Evolutionary conservation across 2,888 invertebrate species (phyloP).

Genomic region (Gandaritis pyraliata): DNA sequence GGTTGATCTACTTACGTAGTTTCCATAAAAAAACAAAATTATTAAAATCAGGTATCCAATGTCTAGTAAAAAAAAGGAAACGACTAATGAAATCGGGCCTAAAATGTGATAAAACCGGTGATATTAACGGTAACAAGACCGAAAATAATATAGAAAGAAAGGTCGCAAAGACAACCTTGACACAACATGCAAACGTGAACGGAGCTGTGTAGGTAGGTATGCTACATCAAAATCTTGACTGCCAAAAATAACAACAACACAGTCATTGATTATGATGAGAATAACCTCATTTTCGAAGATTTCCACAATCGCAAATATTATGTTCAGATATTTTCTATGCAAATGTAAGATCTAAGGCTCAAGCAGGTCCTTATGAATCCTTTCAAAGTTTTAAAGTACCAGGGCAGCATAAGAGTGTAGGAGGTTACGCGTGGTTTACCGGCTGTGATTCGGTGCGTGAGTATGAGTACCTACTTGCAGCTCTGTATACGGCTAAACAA

Average conservation of each 20-base stretch:
- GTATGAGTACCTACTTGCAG: constrained; percentile 54
- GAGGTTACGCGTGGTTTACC: constrained; percentile 66
- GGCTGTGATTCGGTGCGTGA: constrained; percentile 62
- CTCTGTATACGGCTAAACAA: constrained; percentile 77
- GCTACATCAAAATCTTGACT: constrained; percentile 22
- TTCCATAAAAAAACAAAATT: too few relatives aligned
- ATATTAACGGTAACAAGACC: constrained; percentile 34
- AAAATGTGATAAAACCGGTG: constrained; percentile 34
- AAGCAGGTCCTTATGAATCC: constrained; percentile 65
- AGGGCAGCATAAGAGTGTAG: constrained; percentile 62
- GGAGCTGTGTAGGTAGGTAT: constrained; percentile 14
- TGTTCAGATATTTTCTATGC: constrained; percentile 7
- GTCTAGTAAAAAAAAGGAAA: neutral
- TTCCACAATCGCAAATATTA: too few relatives aligned
- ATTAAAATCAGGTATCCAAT: too few relatives aligned
- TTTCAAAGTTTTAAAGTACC: constrained; percentile 66
- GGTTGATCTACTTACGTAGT: too few relatives aligned
- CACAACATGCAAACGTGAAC: constrained; percentile 33
- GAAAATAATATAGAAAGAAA: constrained; percentile 36
- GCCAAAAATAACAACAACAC: constrained; percentile 23
- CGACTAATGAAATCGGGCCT: constrained; percentile 13
- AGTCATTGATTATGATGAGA: neutral
- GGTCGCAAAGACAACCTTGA: constrained; percentile 37
- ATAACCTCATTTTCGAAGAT: too few relatives aligned
- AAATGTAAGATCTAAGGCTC: constrained; percentile 22